Conservation (phyloP, 2,797 vertebrate genomes). For the Chaunax sp. region DNA sequence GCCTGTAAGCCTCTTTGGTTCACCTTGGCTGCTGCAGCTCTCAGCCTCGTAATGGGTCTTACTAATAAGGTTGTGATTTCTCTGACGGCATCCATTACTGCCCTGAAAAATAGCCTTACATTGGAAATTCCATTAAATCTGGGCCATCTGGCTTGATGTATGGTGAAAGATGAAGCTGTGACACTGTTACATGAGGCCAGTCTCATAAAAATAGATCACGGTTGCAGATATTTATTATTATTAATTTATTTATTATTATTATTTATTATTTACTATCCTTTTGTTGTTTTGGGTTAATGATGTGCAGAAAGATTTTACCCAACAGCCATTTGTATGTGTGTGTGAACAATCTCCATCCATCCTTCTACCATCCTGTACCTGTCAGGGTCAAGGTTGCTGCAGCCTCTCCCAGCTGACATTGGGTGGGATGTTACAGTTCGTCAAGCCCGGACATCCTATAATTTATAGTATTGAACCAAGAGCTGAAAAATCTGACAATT, state of each 20-base stretch:
- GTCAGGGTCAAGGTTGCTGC: background rate
- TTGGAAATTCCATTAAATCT: slow-evolving; percentile 56
- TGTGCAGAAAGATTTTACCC: background rate
- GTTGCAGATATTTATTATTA: slow-evolving; percentile 7
- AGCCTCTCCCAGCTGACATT: background rate
- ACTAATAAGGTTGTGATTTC: slow-evolving; percentile 55
- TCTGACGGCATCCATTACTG: slow-evolving; percentile 49
- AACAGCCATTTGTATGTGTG: background rate
- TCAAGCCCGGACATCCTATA: background rate
- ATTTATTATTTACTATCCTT: background rate
- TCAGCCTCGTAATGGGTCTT: slow-evolving; percentile 35
- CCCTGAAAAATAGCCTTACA: slow-evolving; percentile 42
- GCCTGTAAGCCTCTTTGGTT: slow-evolving; percentile 18
- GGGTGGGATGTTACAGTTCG: background rate
- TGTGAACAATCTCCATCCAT: background rate
- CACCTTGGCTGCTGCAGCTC: slow-evolving; percentile 13
- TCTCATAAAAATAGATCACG: slow-evolving; percentile 28
- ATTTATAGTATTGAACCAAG: slow-evolving; percentile 1
- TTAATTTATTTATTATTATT: background rate
- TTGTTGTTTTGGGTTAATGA: background rate
- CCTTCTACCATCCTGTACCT: too few species aligned
- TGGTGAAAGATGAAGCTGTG: slow-evolving; percentile 27
- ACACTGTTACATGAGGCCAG: slow-evolving; percentile 2
- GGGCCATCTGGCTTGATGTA: slow-evolving; percentile 20
- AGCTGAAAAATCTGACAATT: background rate